These are phyloP conservation scores for Trachelus iudaicus DNA, from an alignment of 2,888 invertebrate genomes.

Conservation along the genomic window DNA sequence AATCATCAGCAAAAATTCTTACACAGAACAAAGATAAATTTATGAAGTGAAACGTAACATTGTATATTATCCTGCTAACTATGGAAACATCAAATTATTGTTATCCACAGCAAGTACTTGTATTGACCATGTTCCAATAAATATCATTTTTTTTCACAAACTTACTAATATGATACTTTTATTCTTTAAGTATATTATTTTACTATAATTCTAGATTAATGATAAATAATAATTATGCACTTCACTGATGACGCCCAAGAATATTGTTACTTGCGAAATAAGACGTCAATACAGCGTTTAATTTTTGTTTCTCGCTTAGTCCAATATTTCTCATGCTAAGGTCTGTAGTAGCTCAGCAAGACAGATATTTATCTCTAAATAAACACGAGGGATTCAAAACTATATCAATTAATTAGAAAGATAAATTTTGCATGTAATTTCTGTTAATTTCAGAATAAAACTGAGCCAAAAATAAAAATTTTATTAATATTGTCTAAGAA, in stretches of 20 bases:
- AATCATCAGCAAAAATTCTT: conserved; percentile 93
- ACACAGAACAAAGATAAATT: conserved; percentile 91
- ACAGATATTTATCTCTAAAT: background rate
- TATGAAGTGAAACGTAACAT: conserved; percentile 76
- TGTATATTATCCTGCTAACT: conserved; percentile 6
- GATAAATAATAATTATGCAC: background rate
- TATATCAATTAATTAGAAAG: background rate
- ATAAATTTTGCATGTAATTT: background rate
- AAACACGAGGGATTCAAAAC: background rate
- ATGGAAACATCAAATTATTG: background rate
- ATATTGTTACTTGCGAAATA: background rate
- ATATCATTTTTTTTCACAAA: background rate
- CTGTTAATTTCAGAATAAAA: background rate
- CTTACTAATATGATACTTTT: background rate
- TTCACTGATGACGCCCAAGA: background rate
- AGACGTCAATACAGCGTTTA: background rate
- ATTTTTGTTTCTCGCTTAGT: background rate
- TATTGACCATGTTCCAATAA: background rate
- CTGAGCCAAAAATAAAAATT: background rate
- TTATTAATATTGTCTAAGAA: background rate
- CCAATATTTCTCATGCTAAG: background rate
- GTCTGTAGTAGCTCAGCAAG: background rate
- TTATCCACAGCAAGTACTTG: background rate
- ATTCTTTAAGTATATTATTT: background rate
- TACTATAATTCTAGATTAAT: background rate